Evolutionary conservation across 2,888 invertebrate genomes (phyloP).

Genomic region (Cephus sareptanus): DNA sequence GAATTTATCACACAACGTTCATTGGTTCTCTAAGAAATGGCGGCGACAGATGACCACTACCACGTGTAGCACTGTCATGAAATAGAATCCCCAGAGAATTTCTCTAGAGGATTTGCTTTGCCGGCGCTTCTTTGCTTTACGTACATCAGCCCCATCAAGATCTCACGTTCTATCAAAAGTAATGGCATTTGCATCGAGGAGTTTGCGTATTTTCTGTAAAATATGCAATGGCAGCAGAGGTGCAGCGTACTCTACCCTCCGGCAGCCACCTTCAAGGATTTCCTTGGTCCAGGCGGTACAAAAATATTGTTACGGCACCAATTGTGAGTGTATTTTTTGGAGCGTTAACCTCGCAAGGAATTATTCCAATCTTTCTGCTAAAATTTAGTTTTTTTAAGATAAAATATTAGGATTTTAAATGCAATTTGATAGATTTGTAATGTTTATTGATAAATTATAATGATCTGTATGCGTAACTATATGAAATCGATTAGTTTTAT

Average conservation of each 20-base stretch:
- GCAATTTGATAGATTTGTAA: no score
- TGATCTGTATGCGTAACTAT: no score
- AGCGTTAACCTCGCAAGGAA: slow-evolving; percentile 39
- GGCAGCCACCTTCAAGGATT: slow-evolving; percentile 36
- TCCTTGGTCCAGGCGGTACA: slow-evolving; percentile 36
- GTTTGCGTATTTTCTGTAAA: slow-evolving; percentile 49
- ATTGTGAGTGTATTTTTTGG: slow-evolving; percentile 40
- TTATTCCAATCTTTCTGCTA: no score
- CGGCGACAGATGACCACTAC: no score
- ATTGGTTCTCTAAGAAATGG: no score
- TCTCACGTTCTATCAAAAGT: background rate
- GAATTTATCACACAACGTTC: no score
- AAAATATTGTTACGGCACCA: slow-evolving; percentile 43
- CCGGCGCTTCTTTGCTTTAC: no score
- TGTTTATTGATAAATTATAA: no score
- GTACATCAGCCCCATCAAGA: no score
- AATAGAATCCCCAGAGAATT: background rate
- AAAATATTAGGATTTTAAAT: no score
- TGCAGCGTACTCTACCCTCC: slow-evolving; percentile 37
- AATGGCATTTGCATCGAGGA: slow-evolving; percentile 53
- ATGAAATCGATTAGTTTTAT: no score
- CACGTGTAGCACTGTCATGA: background rate
- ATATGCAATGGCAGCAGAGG: slow-evolving; percentile 45
- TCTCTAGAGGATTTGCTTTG: background rate
- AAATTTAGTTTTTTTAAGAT: no score